Percentiles rank a stretch among this genome's conserved stretches.
Evolutionary conservation across 2,113 vertebrate species (phyloP).

Genomic region (Triplophysa siluroides): DNA sequence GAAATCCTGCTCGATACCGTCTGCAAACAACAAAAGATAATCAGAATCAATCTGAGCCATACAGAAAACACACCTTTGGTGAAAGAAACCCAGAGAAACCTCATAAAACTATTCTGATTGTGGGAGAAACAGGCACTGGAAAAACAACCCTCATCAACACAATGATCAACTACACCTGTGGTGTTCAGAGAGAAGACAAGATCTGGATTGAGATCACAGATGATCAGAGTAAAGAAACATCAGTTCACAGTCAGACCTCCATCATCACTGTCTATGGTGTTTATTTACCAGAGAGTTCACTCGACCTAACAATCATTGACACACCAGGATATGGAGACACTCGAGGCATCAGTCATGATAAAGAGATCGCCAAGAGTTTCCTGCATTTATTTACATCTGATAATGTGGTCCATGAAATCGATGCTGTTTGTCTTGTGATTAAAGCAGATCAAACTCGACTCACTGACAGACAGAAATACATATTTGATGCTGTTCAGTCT

Average conservation of each 20-base stretch:
- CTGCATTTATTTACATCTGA: neutral
- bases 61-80: neutral
- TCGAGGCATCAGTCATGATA: neutral
- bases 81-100: neutral
- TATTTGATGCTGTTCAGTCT: slow-evolving; percentile 7
- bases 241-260: neutral
- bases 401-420: too few species aligned
- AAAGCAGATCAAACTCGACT: neutral
- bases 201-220: neutral
- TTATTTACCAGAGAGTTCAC: neutral
- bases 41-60: neutral
- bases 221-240: neutral
- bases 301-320: neutral
- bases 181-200: neutral
- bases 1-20: too few species aligned
- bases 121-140: neutral
- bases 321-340: neutral
- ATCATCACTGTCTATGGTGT: neutral
- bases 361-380: neutral
- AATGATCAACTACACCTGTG: neutral
- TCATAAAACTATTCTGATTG: neutral
- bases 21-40: neutral
- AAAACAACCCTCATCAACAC: neutral
- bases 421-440: neutral
- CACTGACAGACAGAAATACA: too few species aligned